Evolutionary conservation across 1,140 invertebrate genomes (phyloP), one percentile per base, ranked within the genome.

Genomic region (Scaptomyza graminum): DNA sequence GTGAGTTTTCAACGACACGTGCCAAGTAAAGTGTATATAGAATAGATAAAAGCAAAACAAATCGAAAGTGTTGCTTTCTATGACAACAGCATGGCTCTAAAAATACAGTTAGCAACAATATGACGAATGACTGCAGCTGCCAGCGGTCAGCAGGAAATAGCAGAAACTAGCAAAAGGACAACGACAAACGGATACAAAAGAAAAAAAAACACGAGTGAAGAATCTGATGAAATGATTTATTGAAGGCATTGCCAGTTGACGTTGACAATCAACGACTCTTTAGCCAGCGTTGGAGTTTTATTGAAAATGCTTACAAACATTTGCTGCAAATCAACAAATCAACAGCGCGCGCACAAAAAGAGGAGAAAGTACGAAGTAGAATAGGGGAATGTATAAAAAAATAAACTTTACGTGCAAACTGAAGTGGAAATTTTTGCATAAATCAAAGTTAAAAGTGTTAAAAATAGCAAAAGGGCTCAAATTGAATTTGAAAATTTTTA

Each of bases 361-460:
- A 60, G 3, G 31, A 13, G 18, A 41, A 55, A 18, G 41, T 31
- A 46, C 11, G 1, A 7, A 34, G 31, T 34, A 8, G 31, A 57
- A 46, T 15, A n/a, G 4, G 4, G n/a, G 11, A 57, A 25, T 5
- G 47, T 25, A 50, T 28, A 31, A 47, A 47, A 47, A 9, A 47
- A 59, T 22, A 69, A 80, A 82, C 57, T 72, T 73, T 67, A 62
- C 63, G 76, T 84, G 76, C 70, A 78, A 85, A 87, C 74, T 85
- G 82, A 87, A 87, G 79, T 83, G 78, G 61, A 87, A 88, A 88
- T 88, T 87, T 88, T 70, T 83, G 82, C 78, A 87, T 87, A 87
- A 87, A 82, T 87, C 82, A 87, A 83, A 79, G 82, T 82, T 87
- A 88, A 85, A 87, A 87, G 82, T 88, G 71, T 63, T 82, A 76